A percentile compares a stretch with the other conserved stretches of the same genome.
phyloP scores from a whole-genome alignment of 2,113 vertebrate genomes.

The Chascanopsetta lugubris region DNA sequence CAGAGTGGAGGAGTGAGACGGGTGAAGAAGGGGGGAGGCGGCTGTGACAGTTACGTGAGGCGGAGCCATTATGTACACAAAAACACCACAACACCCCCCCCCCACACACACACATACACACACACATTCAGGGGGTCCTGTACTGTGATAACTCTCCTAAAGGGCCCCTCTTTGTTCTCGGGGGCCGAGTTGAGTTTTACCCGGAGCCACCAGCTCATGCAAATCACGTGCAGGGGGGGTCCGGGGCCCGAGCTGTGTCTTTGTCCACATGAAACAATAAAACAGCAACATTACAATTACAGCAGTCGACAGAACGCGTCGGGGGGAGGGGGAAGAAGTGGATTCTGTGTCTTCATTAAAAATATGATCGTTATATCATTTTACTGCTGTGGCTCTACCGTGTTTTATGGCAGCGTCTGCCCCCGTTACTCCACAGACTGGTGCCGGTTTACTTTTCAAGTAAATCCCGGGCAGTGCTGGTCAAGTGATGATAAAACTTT shows the following conservation, averaged over 20 bases:
- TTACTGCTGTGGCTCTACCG: constrained; percentile 2
- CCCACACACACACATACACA: constrained; percentile 37
- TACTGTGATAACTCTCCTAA: constrained; percentile 50
- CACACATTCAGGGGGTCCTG: constrained; percentile 40
- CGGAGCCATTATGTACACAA: constrained; percentile 40
- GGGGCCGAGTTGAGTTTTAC: no score
- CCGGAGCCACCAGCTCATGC: constrained; percentile 32
- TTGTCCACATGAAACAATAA: no score
- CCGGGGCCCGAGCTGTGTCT: no score
- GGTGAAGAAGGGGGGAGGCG: constrained; percentile 32
- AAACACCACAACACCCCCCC: constrained; percentile 55
- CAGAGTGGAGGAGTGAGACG: constrained; percentile 13
- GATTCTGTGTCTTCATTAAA: constrained; percentile 55
- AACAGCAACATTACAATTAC: no score
- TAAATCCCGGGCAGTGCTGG: constrained; percentile 8
- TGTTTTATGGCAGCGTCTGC: constrained; percentile 33
- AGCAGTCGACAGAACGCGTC: constrained; percentile 42
- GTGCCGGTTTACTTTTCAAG: constrained; percentile 14
- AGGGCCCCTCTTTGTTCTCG: no score
- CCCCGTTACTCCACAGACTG: constrained; percentile 25
- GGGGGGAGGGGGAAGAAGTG: constrained; percentile 3
- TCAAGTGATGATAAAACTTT: constrained; percentile 18
- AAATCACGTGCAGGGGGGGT: constrained; percentile 39
- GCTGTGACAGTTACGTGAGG: constrained; percentile 66
- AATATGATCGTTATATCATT: constrained; percentile 38